phyloP scores from a whole-genome alignment of 2,888 invertebrate genomes.

The Metellina segmentata region DNA sequence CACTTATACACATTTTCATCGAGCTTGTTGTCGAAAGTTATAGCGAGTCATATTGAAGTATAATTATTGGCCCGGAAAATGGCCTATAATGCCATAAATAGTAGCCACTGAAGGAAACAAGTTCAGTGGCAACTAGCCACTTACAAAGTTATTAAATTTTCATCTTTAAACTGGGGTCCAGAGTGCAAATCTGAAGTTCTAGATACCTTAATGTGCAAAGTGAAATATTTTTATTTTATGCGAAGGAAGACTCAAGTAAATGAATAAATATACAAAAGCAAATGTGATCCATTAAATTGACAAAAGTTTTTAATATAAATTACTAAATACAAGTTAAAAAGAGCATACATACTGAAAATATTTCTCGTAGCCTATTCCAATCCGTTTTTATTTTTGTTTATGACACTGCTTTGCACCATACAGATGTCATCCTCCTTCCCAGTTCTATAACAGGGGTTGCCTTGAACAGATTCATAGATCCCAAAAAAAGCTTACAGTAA shows the following conservation, averaged over 20 bases:
- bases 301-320: constrained; percentile 38
- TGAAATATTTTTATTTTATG: not conserved
- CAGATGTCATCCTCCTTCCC: constrained; percentile 59
- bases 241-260: not conserved
- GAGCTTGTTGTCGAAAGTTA: too few species aligned
- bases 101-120: too few species aligned
- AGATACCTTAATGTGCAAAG: too few species aligned
- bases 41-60: too few species aligned
- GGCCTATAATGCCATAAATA: too few species aligned
- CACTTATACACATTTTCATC: too few species aligned
- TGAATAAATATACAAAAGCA: not conserved
- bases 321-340: constrained; percentile 24
- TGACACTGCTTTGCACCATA: constrained; percentile 9
- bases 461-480: constrained; percentile 59
- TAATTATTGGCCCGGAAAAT: too few species aligned
- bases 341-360: not conserved
- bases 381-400: not conserved
- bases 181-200: too few species aligned
- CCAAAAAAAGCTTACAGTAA: not conserved
- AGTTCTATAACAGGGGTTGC: constrained; percentile 23
- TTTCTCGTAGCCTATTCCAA: not conserved
- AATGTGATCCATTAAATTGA: not conserved
- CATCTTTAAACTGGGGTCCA: too few species aligned
- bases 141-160: too few species aligned
- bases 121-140: too few species aligned